phyloP scores from a whole-genome alignment of 2,888 invertebrate species.

The Tipula helvola region DNA sequence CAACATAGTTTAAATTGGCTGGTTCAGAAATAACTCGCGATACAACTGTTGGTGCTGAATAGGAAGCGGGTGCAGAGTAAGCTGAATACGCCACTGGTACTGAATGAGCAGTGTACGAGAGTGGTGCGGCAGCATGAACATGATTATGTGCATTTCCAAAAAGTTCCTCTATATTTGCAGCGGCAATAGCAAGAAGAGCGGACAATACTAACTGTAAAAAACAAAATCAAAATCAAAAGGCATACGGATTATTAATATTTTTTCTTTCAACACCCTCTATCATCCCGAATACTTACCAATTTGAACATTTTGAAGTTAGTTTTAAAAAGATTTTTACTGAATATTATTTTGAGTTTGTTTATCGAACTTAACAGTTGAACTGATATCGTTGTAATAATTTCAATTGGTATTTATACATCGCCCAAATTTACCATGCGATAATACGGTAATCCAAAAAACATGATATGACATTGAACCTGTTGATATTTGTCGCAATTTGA shows the following conservation, averaged over 20 bases:
- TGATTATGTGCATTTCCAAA: constrained; percentile 19
- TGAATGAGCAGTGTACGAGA: constrained; percentile 12
- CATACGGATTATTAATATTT: background rate
- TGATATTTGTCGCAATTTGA: background rate
- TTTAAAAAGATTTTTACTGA: constrained; percentile 8
- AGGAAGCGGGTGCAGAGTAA: background rate
- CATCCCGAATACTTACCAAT: constrained; percentile 27
- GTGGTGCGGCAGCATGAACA: constrained; percentile 17
- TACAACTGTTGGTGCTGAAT: background rate
- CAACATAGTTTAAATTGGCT: background rate
- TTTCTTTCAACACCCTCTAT: background rate
- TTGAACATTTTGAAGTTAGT: constrained; percentile 30
- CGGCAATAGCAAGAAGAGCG: constrained; percentile 41
- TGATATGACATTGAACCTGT: background rate
- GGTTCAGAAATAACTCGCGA: background rate
- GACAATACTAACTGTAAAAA: constrained; percentile 44
- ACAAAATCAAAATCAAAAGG: background rate
- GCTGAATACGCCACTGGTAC: constrained; percentile 15
- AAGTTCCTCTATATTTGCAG: constrained; percentile 28
- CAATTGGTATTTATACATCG: background rate
- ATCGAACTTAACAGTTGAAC: constrained; percentile 22
- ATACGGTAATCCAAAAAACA: background rate
- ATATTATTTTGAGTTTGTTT: background rate
- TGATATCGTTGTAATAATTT: constrained; percentile 18
- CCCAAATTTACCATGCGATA: background rate